Evolutionary conservation across 2,797 vertebrate species (phyloP).

Genomic region (Arremon aurantiirostris): DNA sequence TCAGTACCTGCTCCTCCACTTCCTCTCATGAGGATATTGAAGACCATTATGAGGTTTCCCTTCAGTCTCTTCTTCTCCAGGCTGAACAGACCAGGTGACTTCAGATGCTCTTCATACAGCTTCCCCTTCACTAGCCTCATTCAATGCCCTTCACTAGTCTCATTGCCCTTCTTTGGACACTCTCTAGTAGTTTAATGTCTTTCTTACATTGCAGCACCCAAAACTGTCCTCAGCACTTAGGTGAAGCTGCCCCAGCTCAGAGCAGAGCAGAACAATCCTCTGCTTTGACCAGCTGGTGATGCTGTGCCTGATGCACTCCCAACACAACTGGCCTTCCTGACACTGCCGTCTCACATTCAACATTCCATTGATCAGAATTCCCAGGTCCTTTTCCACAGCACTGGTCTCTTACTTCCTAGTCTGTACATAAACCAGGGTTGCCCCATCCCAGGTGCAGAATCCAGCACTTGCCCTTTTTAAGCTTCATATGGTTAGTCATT

Average conservation of each 20-base stretch:
- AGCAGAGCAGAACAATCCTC: accelerated
- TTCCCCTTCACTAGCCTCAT: not conserved
- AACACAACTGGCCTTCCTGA: accelerated
- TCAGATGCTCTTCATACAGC: accelerated
- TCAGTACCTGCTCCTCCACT: not conserved
- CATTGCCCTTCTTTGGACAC: not conserved
- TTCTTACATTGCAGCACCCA: not conserved
- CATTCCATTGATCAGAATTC: accelerated
- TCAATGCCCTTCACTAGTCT: not conserved
- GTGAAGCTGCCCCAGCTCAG: accelerated
- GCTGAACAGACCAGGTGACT: not conserved
- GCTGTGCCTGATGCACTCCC: not conserved
- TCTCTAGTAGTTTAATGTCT: not conserved
- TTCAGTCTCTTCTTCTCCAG: not conserved
- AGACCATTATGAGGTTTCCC: not conserved
- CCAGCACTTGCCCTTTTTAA: not conserved
- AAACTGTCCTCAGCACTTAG: accelerated
- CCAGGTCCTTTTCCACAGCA: not conserved
- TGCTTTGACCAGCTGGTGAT: accelerated
- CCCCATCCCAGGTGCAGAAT: not conserved
- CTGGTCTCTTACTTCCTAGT: not conserved
- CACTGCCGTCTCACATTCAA: not conserved
- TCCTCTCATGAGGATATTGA: not conserved
- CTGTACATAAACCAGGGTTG: not conserved
- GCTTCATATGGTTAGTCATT: not conserved